A percentile compares a stretch with the other conserved stretches of the same genome.
Evolutionary conservation across 2,888 invertebrate species (phyloP).

Genomic region (Acronicta aceris): DNA sequence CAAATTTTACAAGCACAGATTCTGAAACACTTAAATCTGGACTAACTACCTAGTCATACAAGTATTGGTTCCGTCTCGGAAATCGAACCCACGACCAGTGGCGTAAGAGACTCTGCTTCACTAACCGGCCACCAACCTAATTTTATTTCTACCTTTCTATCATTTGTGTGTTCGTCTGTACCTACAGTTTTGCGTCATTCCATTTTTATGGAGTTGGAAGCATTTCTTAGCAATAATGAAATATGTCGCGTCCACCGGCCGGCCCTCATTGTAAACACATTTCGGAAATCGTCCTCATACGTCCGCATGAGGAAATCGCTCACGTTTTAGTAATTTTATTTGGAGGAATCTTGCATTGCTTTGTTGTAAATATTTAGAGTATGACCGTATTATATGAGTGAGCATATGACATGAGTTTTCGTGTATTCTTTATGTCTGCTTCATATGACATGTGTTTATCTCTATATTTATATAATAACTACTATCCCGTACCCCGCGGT

Average conservation of each 20-base stretch:
- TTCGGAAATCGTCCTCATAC: conserved; percentile 81
- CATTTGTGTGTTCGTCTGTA: conserved; percentile 61
- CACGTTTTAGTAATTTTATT: conserved; percentile 79
- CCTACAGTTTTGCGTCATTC: conserved; percentile 72
- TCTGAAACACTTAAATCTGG: no score
- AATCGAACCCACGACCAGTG: no score
- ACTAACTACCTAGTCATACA: no score
- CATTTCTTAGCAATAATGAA: conserved; percentile 85
- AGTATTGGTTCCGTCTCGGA: no score
- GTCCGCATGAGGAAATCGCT: conserved; percentile 75
- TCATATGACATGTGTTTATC: neutral
- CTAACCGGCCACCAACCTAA: no score
- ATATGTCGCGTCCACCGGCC: conserved; percentile 79
- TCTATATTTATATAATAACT: neutral
- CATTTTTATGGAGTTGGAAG: conserved; percentile 76
- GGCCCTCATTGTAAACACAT: conserved; percentile 87
- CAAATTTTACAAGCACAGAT: no score
- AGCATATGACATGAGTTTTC: conserved; percentile 3
- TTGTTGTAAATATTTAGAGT: conserved; percentile 61
- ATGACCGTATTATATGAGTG: conserved; percentile 28
- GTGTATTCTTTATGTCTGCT: conserved; percentile 4
- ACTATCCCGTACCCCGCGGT: no score
- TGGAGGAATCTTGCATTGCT: conserved; percentile 65
- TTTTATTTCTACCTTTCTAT: neutral
- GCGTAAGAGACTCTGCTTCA: no score